Conservation (phyloP, 2,113 vertebrate species). For the Heterochromis multidens region DNA sequence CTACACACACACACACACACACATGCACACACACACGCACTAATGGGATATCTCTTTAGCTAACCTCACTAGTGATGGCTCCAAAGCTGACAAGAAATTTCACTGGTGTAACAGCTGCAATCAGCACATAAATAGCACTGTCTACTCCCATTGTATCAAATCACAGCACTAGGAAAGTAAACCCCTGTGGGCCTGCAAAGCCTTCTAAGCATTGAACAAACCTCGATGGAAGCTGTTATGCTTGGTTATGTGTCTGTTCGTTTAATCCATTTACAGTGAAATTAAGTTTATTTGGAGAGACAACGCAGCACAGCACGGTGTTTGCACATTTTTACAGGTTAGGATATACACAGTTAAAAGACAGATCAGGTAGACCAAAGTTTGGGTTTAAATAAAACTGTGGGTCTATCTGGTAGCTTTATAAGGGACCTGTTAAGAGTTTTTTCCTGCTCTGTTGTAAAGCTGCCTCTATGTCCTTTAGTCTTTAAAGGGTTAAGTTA, state of each 20-base stretch:
- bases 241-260: not conserved
- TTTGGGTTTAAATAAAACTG: not conserved
- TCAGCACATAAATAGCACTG: slow-evolving; percentile 61
- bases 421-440: not conserved
- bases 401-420: not conserved
- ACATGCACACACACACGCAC: not conserved
- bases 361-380: not conserved
- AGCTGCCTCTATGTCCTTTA: not conserved
- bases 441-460: not conserved
- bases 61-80: slow-evolving; percentile 34
- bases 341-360: not conserved
- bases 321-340: not conserved
- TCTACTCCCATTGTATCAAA: slow-evolving; percentile 56
- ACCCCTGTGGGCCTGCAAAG: not conserved
- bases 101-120: slow-evolving; percentile 50
- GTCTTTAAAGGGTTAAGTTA: not conserved
- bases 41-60: slow-evolving; percentile 39
- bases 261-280: not conserved
- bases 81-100: slow-evolving; percentile 53
- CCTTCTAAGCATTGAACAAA: not conserved
- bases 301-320: not conserved
- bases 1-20: not conserved
- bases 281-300: not conserved
- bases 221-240: not conserved
- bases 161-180: slow-evolving; percentile 5